Percentiles rank a stretch among this genome's conserved stretches.
These are phyloP conservation scores for Drosophila setosimentum DNA, from an alignment of 2,888 invertebrate genomes.

Conservation along the genomic window DNA sequence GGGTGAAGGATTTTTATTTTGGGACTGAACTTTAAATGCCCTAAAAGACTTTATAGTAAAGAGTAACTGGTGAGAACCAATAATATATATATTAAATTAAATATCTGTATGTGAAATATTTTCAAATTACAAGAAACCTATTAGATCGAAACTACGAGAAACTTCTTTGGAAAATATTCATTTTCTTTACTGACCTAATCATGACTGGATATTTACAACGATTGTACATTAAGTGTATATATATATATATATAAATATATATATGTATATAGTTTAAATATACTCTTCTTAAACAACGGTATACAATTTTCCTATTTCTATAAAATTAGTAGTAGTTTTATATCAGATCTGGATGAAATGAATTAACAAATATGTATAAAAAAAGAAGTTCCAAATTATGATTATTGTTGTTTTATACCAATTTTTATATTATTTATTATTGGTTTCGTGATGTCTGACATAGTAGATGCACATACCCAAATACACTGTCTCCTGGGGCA, in stretches of 20 bases:
- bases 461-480: neutral
- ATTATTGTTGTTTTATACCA: no score
- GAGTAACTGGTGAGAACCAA: neutral
- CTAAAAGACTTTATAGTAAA: neutral
- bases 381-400: no score
- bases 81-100: neutral
- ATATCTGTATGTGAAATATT: neutral
- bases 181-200: no score
- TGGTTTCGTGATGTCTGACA: neutral
- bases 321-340: neutral
- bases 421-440: no score
- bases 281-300: neutral
- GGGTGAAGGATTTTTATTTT: accelerated
- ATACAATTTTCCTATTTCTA: neutral
- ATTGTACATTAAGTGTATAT: no score
- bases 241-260: no score
- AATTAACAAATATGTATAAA: neutral
- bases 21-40: neutral
- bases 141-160: neutral
- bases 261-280: no score
- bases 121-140: neutral
- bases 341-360: neutral
- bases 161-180: neutral
- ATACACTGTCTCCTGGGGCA: constrained; percentile 1
- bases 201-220: no score